phyloP scores from a whole-genome alignment of 2,888 invertebrate genomes.

The Phymatocera aterrima region DNA sequence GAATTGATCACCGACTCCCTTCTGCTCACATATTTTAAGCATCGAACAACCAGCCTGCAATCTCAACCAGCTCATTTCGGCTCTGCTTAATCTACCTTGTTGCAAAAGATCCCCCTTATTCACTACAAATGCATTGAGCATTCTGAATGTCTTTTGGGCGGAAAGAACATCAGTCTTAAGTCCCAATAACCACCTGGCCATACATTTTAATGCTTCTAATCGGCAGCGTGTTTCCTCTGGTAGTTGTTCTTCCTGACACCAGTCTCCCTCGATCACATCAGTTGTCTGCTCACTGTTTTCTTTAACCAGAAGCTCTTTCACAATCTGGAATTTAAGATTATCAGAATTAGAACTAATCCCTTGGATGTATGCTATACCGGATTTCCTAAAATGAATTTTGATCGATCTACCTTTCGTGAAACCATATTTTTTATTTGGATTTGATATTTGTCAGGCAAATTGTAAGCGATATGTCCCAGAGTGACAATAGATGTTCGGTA shows the following conservation, averaged over 20 bases:
- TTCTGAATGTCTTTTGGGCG: conserved; percentile 95
- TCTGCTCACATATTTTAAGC: conserved; percentile 97
- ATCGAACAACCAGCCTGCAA: conserved; percentile 96
- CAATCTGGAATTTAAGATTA: conserved; percentile 81
- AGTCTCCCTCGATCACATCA: conserved; percentile 78
- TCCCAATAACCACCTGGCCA: conserved; percentile 97
- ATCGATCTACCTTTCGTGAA: conserved; percentile 85
- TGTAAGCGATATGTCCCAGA: conserved; percentile 95
- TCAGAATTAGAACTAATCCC: conserved; percentile 23
- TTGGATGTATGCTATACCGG: background rate
- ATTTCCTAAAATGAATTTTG: conserved; percentile 12
- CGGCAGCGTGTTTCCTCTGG: conserved; percentile 95
- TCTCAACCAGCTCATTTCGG: conserved; percentile 95
- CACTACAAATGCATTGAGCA: conserved; percentile 94
- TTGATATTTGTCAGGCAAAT: conserved; percentile 92
- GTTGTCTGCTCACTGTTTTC: conserved; percentile 79
- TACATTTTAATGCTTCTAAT: conserved; percentile 95
- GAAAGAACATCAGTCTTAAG: conserved; percentile 91
- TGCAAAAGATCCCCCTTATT: conserved; percentile 93
- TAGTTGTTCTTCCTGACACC: conserved; percentile 91
- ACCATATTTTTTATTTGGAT: conserved; percentile 96
- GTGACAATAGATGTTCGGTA: conserved; percentile 96
- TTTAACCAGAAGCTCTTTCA: conserved; percentile 94
- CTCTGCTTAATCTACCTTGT: conserved; percentile 85
- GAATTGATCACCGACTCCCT: conserved; percentile 96